Base-by-base conservation (phyloP, 2,113 vertebrate species). In the Brachyistius frenatus region DNA sequence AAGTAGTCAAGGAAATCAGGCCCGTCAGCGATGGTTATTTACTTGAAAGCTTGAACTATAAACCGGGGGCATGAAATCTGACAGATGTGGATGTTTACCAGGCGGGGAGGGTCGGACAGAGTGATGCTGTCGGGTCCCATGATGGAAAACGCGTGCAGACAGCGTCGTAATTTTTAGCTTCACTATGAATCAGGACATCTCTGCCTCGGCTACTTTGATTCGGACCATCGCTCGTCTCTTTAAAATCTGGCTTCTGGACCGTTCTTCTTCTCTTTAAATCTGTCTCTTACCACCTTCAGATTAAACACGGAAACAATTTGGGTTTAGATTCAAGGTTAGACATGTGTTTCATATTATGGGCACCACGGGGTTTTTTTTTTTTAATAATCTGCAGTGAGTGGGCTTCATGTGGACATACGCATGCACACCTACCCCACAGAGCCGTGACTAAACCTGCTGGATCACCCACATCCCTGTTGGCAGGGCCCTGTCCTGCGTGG, bases 401-500 rank as follows among this genome's bases (percentile, higher is more conserved):
- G 44, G 53, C 65, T 65, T 62, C 15, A 65, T 58, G 53, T 57
- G 13, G 16, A 67, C 60, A 5, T 5, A 52, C 69, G 60, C 53
- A 44, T 49, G 11, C 64, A 47, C 11, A 74, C 41, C 69, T 70
- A 50, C 68, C 68, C 54, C 60, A 16, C 74, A 78, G 74, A 84
- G 80, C 81, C 65, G 14, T 75, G 83, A 89, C 83, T 83, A 87
- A 90, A 72, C 68, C 81, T 46, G 72, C 67, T 83, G 77, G 88
- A 89, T 86, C 78, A 83, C 69, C 67, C 73, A 61, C 36, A 23
- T 82, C 75, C 77, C 78, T 80, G 54, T 74, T 82, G 89, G 87
- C 88, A 62, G 35, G 81, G 66, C 74, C 58, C 49, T 52, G 78
- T 84, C 76, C 78, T 73, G 74, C 63, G 79, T 83, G 87, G 72